phyloP scores from a whole-genome alignment of 1,140 invertebrate species.

The Teleopsis dalmanni region DNA sequence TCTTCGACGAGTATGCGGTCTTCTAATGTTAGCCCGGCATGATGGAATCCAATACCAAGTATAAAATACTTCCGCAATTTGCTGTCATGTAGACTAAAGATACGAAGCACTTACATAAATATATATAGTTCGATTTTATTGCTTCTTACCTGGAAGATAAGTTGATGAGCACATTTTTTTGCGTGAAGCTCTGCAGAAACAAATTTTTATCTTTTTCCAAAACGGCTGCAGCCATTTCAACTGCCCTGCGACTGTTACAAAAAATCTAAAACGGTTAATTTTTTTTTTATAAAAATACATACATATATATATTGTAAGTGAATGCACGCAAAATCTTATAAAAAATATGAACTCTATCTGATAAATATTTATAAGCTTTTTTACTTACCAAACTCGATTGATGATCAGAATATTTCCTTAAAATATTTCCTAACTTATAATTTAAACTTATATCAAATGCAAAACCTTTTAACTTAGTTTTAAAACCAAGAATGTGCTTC shows the following conservation, averaged over 20 bases:
- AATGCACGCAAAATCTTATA: constrained; percentile 13
- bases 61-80: constrained; percentile 47
- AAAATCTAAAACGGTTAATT: constrained; percentile 64
- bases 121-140: no score
- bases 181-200: background rate
- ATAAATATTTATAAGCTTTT: constrained; percentile 3
- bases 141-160: no score
- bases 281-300: no score
- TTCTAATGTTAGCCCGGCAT: constrained; percentile 62
- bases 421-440: constrained; percentile 63
- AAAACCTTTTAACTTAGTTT: constrained; percentile 51
- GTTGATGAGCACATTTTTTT: background rate
- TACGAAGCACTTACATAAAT: background rate
- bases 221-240: constrained; percentile 55
- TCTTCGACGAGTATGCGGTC: constrained; percentile 58
- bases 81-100: constrained; percentile 14
- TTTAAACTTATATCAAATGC: constrained; percentile 69
- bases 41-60: constrained; percentile 65
- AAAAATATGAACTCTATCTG: background rate
- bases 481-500: constrained; percentile 64
- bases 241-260: constrained; percentile 68
- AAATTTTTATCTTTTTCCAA: constrained; percentile 4
- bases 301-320: no score
- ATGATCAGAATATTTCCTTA: constrained; percentile 60
- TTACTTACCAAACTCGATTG: constrained; percentile 66